Base-by-base conservation (phyloP, 2,113 vertebrate species). In the Pseudorhombus dupliciocellatus region DNA sequence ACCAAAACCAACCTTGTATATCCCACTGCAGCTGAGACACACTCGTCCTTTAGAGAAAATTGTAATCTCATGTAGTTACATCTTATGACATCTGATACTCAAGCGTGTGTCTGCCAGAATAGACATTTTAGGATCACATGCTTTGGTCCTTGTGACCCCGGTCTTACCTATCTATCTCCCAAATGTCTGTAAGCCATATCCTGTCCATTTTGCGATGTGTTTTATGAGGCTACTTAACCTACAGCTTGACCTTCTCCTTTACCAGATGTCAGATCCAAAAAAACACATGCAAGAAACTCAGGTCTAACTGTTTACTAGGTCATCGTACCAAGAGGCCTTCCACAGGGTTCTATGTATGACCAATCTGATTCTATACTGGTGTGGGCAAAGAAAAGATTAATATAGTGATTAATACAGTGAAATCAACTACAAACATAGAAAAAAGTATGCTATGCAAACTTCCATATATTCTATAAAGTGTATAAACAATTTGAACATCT, bases 201-300 rank as follows among this genome's bases (percentile, higher is more conserved):
- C 54, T 80, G 69, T 75, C 51, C 51, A 71, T 81, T 70, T 77
- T 44, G 30, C 40, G 24, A 0, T 9, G 58, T 67, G 65, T 80
- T 88, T 89, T 86, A 82, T 73, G 52, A 83, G 62, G 57, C 73
- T 78, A 65, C 69, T 87, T 84, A 82, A 90, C 66, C 40, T 61
- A 15, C 30, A 48, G 56, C 65, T 46, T 77, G 62, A 86, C 78
- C 69, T 83, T 83, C 71, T 79, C 75, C 81, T 69, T 20, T 40
- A 72, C 62, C 80, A 88, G 77, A 88, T 90, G 83, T 83, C 88
- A 50, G 76, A 52, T 77, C 76, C 63, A 25, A 86, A 88, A 78
- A 70, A 73, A 78, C 87, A 75, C 55, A 21, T 61, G 70, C 58
- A 15, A 68, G 31, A 30, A 55, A 59, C 66, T 69, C 61, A 67